phyloP scores from a whole-genome alignment of 2,888 invertebrate genomes.

The Hypselothyrea guttata region DNA sequence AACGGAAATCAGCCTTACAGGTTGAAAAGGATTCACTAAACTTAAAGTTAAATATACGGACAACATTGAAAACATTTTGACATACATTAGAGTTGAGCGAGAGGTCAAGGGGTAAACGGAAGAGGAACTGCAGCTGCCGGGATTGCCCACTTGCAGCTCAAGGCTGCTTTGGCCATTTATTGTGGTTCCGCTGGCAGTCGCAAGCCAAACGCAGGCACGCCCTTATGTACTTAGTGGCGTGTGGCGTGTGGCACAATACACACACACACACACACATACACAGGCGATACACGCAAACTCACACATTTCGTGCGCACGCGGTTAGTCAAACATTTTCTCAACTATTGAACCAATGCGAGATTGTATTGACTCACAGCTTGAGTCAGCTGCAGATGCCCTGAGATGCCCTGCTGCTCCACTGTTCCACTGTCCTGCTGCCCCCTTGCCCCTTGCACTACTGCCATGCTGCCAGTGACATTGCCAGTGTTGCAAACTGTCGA shows the following conservation, averaged over 20 bases:
- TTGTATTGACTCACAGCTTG: slow-evolving; percentile 66
- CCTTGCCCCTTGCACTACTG: no score
- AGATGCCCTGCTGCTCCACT: slow-evolving; percentile 7
- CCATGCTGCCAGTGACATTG: slow-evolving; percentile 21
- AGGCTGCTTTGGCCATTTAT: slow-evolving; percentile 35
- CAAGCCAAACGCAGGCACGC: slow-evolving; percentile 17
- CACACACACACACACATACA: slow-evolving; percentile 20
- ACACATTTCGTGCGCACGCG: slow-evolving; percentile 58
- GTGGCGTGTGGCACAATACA: slow-evolving; percentile 59
- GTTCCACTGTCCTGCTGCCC: not conserved
- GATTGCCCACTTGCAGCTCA: slow-evolving; percentile 25
- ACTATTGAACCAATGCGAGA: slow-evolving; percentile 73
- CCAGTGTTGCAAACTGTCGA: slow-evolving; percentile 28
- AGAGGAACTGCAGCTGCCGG: slow-evolving; percentile 9
- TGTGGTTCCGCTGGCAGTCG: slow-evolving; percentile 32
- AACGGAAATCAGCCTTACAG: no score
- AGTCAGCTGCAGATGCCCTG: slow-evolving; percentile 14
- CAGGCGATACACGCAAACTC: no score
- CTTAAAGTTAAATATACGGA: no score
- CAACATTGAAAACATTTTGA: no score
- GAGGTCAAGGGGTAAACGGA: not conserved
- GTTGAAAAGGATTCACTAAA: no score
- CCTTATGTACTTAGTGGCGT: slow-evolving; percentile 42
- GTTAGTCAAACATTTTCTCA: slow-evolving; percentile 75
- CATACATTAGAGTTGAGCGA: not conserved